Evolutionary conservation across 2,113 vertebrate genomes (phyloP), one percentile per base, ranked within the genome.

Genomic region (Eptesicus fuscus): DNA sequence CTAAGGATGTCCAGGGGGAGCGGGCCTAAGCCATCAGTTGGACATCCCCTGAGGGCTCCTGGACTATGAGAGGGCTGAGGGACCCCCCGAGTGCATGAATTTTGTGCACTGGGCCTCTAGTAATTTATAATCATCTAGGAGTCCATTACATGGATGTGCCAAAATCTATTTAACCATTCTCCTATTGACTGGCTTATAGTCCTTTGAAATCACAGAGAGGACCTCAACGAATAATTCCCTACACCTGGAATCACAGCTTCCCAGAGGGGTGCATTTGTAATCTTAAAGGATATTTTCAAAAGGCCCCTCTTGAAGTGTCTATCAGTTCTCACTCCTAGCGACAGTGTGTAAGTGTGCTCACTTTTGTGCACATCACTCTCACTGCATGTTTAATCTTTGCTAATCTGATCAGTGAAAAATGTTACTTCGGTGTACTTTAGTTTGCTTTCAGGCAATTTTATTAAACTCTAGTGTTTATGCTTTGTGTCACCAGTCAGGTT

Each of bases 401-500:
- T 88, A 65, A n/a, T 74, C 14, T 67, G 83, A 61, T 51, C 32
- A 37, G 79, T 17, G 18, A 56, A 67, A 86, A 30, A 42, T 37
- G 30, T 69, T 32, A 40, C 80, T 91, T 77, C 17, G 1, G 18
- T 37, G 12, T n/a, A 70, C 12, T 67, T 83, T 59, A 18, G 73
- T 73, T 91, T 89, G 77, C 44, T 71, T 82, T 6, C 44, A 61
- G 84, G 18, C 61, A 86, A 32, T 65, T 93, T 56, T 56, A 44
- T 88, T n/a, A 40, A 84, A 53, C 44, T 69, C 35, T 51, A n/a
- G 13, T 9, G 11, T 77, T 70, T 89, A 49, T 37, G 40, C 63
- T 74, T 47, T 30, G 44, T 18, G 30, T 37, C 61, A 44, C 71
- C 44, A 65, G 83, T 51, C 56, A 47, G 93, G 49, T 32, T 67